Base-by-base conservation (phyloP, 2,888 invertebrate genomes). In the Sycophila texana region DNA sequence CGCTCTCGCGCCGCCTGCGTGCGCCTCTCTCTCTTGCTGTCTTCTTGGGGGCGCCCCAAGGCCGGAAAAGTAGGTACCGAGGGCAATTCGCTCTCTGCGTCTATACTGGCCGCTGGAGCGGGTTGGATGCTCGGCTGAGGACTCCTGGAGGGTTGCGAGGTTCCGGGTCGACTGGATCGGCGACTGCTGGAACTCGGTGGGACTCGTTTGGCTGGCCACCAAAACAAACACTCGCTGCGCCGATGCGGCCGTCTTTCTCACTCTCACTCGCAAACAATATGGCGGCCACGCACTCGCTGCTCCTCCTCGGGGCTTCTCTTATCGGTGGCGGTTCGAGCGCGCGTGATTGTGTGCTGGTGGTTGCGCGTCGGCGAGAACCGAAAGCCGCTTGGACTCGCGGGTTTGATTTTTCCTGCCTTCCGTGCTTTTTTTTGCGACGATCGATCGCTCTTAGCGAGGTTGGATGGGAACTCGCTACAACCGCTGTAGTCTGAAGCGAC, bases 221-320 rank as follows among this genome's bases (percentile, higher is more conserved):
- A 89, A 89, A 89, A 89, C 88, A 89, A 89, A 89, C 88, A 89
- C 88, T 86, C 84, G 70, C 77, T 72, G 57, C 57, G 49, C 60
- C 47, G 57, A 26, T 39, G 39, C 76, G 51, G 58, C 55, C 53
- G 51, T 68, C 65, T 60, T 74, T 18, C 63, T 47, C 70, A 49
- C 72, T 68, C 57, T 20, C 55, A 63, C 85, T 84, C 84, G 84
- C 82, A 86, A 87, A 87, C 89, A 89, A 89, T 89, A 89, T 90
- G 89, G 89, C 89, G 85, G 88, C 86, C 83, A 78, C 83, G 82
- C 83, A 85, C 85, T 81, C 60, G 51, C 26, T 74, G 68, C 74
- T 74, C 47, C 51, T 58, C 30, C 71, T 18, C 47, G 39, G 5
- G 53, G 14, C 53, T 53, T 53, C 5, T n/a, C 53, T 16, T 16